These are phyloP conservation scores for Hemibagrus guttatus DNA, from an alignment of 2,797 vertebrate genomes.

Conservation along the genomic window DNA sequence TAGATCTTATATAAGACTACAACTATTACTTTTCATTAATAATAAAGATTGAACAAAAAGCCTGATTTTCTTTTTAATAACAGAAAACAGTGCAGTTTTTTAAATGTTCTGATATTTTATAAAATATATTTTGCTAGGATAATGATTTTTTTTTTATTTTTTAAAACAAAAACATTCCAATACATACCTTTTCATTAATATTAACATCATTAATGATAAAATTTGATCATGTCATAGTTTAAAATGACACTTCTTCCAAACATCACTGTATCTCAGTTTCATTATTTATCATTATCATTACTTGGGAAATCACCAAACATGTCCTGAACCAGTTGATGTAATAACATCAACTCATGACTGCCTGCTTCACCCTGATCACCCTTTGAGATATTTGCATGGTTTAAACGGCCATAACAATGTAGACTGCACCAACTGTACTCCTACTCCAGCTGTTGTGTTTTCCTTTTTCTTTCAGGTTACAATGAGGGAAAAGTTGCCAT, in stretches of 20 bases:
- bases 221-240: too few species aligned
- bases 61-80: not conserved
- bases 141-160: too few species aligned
- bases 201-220: too few species aligned
- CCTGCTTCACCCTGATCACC: not conserved
- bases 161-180: too few species aligned
- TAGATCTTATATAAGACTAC: too few species aligned
- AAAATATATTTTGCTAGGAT: too few species aligned
- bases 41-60: not conserved
- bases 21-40: not conserved
- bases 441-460: not conserved
- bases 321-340: too few species aligned
- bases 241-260: too few species aligned
- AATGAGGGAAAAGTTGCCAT: slow-evolving; percentile 67
- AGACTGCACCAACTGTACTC: not conserved
- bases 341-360: not conserved
- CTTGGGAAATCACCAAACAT: too few species aligned
- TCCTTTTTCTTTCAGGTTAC: slow-evolving; percentile 61
- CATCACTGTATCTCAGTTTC: too few species aligned
- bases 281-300: too few species aligned
- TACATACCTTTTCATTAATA: too few species aligned
- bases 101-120: not conserved
- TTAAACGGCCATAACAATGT: not conserved
- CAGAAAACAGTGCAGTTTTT: not conserved
- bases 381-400: not conserved